Percentiles rank a stretch among this genome's conserved stretches.
Evolutionary conservation across 2,888 invertebrate species (phyloP).

Genomic region (Coelopa pilipes): DNA sequence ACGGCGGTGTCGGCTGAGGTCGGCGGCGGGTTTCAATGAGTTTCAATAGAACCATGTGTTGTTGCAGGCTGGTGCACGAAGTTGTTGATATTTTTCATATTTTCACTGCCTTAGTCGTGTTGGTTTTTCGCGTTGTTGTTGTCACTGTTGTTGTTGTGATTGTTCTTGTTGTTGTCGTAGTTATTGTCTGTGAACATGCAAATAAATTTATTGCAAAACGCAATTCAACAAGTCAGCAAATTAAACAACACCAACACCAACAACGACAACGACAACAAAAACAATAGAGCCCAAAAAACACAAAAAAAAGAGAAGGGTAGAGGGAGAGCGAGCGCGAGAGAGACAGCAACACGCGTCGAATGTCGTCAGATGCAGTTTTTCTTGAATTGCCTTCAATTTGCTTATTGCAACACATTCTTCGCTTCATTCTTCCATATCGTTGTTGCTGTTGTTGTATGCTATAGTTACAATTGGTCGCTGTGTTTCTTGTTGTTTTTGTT

Average conservation of each 20-base stretch:
- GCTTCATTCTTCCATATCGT: no score
- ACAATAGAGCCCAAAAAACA: not conserved
- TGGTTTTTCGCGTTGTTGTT: conserved; percentile 34
- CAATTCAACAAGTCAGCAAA: conserved; percentile 34
- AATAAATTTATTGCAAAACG: conserved; percentile 50
- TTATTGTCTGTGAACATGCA: conserved; percentile 47
- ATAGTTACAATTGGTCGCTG: no score
- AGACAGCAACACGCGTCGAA: not conserved
- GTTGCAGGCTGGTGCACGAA: not conserved
- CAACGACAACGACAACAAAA: not conserved
- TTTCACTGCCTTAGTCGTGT: not conserved
- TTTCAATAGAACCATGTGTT: conserved; percentile 9
- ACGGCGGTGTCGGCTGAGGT: not conserved
- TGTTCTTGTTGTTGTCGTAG: conserved; percentile 29
- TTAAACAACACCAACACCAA: conserved; percentile 9
- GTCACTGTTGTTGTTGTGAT: conserved; percentile 23
- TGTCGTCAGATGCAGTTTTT: conserved; percentile 20
- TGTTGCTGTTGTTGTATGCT: no score
- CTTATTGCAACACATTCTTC: conserved; percentile 24
- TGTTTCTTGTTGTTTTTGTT: not conserved
- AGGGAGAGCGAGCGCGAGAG: no score
- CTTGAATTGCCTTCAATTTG: conserved; percentile 22
- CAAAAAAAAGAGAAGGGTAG: not conserved
- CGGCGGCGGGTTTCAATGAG: not conserved
- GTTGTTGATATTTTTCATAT: not conserved